These are phyloP conservation scores for Nemurella pictetii DNA, from an alignment of 2,888 invertebrate genomes.

Conservation along the genomic window DNA sequence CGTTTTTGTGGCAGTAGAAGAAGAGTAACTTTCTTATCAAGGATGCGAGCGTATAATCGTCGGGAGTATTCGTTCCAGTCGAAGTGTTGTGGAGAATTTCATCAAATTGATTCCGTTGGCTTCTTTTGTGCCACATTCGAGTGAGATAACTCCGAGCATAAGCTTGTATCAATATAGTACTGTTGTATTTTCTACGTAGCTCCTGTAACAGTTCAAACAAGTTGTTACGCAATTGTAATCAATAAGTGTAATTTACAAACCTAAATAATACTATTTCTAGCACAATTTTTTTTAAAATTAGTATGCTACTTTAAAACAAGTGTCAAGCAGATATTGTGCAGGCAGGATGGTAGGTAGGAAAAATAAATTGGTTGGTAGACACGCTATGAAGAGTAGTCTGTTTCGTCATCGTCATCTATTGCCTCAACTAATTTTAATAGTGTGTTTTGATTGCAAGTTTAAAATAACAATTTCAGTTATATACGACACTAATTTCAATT, in stretches of 20 bases:
- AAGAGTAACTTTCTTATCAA: constrained; percentile 72
- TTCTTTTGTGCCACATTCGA: constrained; percentile 67
- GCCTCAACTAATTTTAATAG: too few relatives aligned
- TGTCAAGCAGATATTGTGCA: too few relatives aligned
- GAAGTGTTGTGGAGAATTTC: constrained; percentile 53
- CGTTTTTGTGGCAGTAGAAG: constrained; percentile 71
- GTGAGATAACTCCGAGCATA: constrained; percentile 74
- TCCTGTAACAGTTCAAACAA: constrained; percentile 56
- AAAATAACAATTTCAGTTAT: constrained; percentile 34
- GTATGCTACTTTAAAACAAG: too few relatives aligned
- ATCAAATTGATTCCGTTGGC: constrained; percentile 73
- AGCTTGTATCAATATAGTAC: constrained; percentile 81
- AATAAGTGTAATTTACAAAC: too few relatives aligned
- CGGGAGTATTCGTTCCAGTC: constrained; percentile 51
- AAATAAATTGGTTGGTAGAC: too few relatives aligned
- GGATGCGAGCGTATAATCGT: constrained; percentile 57
- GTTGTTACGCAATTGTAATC: background rate
- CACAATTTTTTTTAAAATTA: too few relatives aligned
- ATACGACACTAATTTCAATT: background rate
- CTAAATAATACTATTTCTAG: too few relatives aligned
- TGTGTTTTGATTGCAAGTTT: too few relatives aligned
- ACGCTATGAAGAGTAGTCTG: too few relatives aligned
- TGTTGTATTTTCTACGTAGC: constrained; percentile 70
- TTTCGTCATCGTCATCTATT: too few relatives aligned
- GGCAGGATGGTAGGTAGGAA: too few relatives aligned